These are phyloP conservation scores for Drosophila cognata DNA, from an alignment of 2,888 invertebrate species.

Conservation along the genomic window DNA sequence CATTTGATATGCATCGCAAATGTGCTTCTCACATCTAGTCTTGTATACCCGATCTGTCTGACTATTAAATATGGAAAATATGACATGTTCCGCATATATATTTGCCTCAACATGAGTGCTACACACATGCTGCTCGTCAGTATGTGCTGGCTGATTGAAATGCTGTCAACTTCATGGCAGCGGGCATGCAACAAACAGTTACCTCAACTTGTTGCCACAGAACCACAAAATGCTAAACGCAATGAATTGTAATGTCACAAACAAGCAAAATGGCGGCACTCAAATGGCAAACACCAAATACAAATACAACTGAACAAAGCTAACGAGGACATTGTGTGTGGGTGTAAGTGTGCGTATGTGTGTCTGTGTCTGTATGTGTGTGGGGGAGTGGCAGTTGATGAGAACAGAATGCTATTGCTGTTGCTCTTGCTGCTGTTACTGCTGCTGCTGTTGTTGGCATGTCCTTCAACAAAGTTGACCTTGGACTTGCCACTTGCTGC, in stretches of 20 bases:
- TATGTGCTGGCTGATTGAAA: constrained; percentile 9
- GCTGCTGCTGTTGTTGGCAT: constrained; percentile 38
- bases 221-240: constrained; percentile 68
- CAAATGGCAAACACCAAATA: constrained; percentile 26
- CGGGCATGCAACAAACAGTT: constrained; percentile 15
- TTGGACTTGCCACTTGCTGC: constrained; percentile 79
- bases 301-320: constrained; percentile 20
- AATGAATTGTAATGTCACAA: constrained; percentile 61
- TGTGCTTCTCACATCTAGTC: background rate
- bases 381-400: constrained; percentile 17
- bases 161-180: constrained; percentile 17
- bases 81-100: background rate
- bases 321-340: constrained; percentile 10
- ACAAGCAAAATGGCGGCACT: constrained; percentile 38
- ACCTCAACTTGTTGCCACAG: constrained; percentile 18
- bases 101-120: background rate
- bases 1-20: background rate
- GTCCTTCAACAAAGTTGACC: constrained; percentile 78
- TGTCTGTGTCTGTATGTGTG: background rate
- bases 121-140: background rate
- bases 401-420: constrained; percentile 27
- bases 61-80: background rate
- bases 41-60: too few species aligned
- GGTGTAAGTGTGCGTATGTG: background rate
- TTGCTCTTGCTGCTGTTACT: constrained; percentile 3